phyloP scores from a whole-genome alignment of 1,140 invertebrate genomes.

The Ptiloglossa arizonensis region DNA sequence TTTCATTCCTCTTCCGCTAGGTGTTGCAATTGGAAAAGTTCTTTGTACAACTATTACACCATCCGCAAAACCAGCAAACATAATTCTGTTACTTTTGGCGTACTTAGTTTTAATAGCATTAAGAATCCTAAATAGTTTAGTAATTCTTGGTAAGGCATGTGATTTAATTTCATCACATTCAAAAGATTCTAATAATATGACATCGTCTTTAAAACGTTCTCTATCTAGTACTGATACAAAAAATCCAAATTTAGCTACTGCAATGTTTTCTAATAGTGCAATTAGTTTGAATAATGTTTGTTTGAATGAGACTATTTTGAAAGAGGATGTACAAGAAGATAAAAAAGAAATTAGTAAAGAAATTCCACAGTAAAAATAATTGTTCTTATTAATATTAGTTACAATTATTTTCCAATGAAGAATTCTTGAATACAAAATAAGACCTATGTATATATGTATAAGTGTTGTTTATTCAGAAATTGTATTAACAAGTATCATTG shows the following conservation, averaged over 20 bases:
- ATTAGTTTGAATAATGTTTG: slow-evolving; percentile 91
- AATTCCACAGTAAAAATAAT: no score
- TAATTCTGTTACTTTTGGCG: slow-evolving; percentile 87
- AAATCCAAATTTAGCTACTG: slow-evolving; percentile 82
- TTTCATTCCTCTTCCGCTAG: slow-evolving; percentile 97
- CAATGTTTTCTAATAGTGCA: slow-evolving; percentile 94
- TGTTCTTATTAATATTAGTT: neutral
- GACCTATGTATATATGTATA: neutral
- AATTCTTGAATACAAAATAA: neutral
- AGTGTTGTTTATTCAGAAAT: neutral
- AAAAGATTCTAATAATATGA: slow-evolving; percentile 75
- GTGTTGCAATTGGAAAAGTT: slow-evolving; percentile 94
- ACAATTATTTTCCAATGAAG: neutral
- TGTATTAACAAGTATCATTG: neutral
- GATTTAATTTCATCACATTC: slow-evolving; percentile 90
- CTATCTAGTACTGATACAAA: slow-evolving; percentile 48
- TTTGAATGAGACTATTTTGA: slow-evolving; percentile 86
- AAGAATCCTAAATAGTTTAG: slow-evolving; percentile 92
- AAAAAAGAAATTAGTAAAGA: neutral
- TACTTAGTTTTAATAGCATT: slow-evolving; percentile 92
- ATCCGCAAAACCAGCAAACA: slow-evolving; percentile 84
- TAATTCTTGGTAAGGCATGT: slow-evolving; percentile 94
- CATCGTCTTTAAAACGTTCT: slow-evolving; percentile 28
- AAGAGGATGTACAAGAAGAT: slow-evolving; percentile 21
- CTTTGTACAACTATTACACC: slow-evolving; percentile 87